Base-by-base conservation (phyloP, 1,140 invertebrate species). In the Drosophila tristis region DNA sequence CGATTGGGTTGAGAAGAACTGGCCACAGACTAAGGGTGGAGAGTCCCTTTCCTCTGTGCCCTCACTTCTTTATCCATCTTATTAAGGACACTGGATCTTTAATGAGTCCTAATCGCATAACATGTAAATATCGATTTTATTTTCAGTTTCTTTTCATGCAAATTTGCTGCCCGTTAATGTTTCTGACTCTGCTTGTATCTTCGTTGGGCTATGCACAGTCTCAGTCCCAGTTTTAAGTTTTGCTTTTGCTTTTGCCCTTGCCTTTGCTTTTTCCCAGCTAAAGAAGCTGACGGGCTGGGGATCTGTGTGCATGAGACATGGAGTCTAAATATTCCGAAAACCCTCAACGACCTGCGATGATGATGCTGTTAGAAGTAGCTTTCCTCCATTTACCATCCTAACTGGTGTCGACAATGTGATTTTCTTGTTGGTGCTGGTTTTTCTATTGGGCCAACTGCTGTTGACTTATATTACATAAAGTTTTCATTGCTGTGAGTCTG, bases 391-490 rank as follows among this genome's bases (percentile, higher is more conserved):
- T 11, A 1, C 35, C 35, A 39, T 39, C 35, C 11, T 5, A 13
- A 39, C 59, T 62, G 61, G 53, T 50, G 44, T 80, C 45, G 57
- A 53, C 62, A 65, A 73, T 80, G 55, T 25, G 59, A 47, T 61
- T 74, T 29, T 29, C 43, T 47, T 72, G 72, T 51, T 51, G 58
- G 35, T 11, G 4, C 35, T 39, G 11, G 11, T 35, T 9, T 11
- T 35, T 2, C 9, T 0, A 11, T 11, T 79, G 70, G 61, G 78
- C 75, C 51, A 66, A 70, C 71, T 78, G 72, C 58, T 78, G 66
- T 76, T 79, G 78, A 81, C 74, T 77, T 81, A 80, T 74, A 80
- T 80, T 77, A 80, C 73, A 39, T 77, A 13, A 70, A 66, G 66
- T 80, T 85, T 64, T 68, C 51, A 75, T 75, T 75, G 67, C 57